Percentiles rank a stretch among this genome's conserved stretches.
phyloP scores from a whole-genome alignment of 2,888 invertebrate genomes.

The Folsomia manolachei region DNA sequence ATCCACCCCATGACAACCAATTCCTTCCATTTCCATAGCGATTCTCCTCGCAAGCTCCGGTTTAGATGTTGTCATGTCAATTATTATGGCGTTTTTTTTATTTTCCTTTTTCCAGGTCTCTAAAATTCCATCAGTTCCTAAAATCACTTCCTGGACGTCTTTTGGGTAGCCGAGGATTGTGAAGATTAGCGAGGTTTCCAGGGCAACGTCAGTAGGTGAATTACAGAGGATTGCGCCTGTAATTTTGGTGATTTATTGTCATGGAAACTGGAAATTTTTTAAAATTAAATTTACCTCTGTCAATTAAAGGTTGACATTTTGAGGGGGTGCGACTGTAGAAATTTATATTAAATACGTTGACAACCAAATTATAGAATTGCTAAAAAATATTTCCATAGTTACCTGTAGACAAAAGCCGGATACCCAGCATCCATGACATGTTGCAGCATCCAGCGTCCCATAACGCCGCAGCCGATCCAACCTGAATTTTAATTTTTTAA shows the following conservation, averaged over 20 bases:
- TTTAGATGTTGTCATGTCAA: constrained; percentile 35
- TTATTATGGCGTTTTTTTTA: too few relatives aligned
- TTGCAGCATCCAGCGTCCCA: constrained; percentile 34
- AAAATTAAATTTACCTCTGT: constrained; percentile 1
- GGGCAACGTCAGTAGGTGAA: constrained; percentile 29
- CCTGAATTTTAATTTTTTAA: constrained; percentile 10
- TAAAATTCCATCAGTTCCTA: constrained; percentile 23
- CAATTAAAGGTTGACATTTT: constrained; percentile 29
- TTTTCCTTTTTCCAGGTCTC: too few relatives aligned
- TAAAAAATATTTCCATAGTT: not conserved
- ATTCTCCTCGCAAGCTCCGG: constrained; percentile 28
- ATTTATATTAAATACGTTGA: not conserved
- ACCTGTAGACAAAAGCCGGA: constrained; percentile 34
- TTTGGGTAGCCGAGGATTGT: constrained; percentile 32
- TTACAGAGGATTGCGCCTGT: constrained; percentile 27
- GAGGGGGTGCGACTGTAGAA: constrained; percentile 25
- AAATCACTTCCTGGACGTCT: constrained; percentile 33
- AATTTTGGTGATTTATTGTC: too few relatives aligned
- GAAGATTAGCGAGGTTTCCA: constrained; percentile 26
- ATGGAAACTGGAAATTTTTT: too few relatives aligned
- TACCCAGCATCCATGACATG: constrained; percentile 35
- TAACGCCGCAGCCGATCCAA: constrained; percentile 34
- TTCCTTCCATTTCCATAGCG: constrained; percentile 9
- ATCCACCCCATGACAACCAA: constrained; percentile 21
- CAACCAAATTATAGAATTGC: not conserved